Conservation (phyloP, 2,797 vertebrate species). For the Spinus olivaceus region DNA sequence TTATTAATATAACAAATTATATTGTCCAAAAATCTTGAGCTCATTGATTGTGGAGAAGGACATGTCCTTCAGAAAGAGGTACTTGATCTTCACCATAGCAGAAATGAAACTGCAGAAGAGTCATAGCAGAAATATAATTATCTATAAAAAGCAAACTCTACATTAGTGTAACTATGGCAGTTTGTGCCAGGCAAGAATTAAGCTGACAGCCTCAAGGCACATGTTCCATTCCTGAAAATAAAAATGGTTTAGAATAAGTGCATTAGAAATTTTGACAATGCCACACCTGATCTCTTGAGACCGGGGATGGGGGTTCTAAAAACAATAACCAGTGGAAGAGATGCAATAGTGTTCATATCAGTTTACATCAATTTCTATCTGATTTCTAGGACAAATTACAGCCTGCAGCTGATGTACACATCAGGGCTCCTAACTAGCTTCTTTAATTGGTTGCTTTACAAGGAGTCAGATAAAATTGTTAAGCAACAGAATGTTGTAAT, state of each 20-base stretch:
- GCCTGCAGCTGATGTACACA: conserved; percentile 44
- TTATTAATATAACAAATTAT: neutral
- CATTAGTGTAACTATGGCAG: neutral
- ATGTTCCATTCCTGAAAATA: neutral
- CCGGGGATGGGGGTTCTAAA: neutral
- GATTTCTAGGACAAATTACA: conserved; percentile 60
- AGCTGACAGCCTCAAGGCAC: neutral
- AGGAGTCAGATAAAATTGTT: conserved; percentile 51
- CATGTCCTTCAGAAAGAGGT: neutral
- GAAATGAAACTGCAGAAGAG: neutral
- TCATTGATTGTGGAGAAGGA: neutral
- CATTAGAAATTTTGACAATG: neutral
- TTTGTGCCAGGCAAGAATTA: neutral
- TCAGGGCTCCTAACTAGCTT: conserved; percentile 19
- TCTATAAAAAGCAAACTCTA: neutral
- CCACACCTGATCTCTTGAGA: neutral
- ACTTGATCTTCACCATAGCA: neutral
- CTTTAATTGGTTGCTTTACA: conserved; percentile 50
- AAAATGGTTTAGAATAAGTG: neutral
- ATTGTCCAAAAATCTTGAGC: neutral
- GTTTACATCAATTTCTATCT: conserved; percentile 47
- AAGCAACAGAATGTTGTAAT: conserved; percentile 36
- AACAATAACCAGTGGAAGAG: neutral
- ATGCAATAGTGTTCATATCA: conserved; percentile 16
- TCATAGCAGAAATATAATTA: neutral